Evolutionary conservation across 2,113 vertebrate genomes (phyloP), one percentile per base, ranked within the genome.

Genomic region (Merops nubicus): DNA sequence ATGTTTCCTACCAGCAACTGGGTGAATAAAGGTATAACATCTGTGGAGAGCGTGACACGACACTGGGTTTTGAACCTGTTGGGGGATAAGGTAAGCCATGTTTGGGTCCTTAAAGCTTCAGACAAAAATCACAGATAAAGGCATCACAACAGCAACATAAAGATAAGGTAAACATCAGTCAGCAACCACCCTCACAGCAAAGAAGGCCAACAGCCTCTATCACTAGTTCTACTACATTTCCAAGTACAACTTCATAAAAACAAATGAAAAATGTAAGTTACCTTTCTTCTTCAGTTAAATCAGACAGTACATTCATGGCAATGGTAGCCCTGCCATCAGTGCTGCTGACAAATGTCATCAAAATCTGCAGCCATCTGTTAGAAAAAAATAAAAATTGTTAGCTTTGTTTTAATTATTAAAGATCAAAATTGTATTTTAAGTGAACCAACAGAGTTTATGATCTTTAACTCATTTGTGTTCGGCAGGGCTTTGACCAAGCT

Each of bases 301-400:
- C 97, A 80, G 97, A 95, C 36, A 99, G 95, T 79, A 99, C 93
- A 40, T 78, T 80, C 90, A 98, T 97, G 20, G 98, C 98, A 38
- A 43, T 83, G 34, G 53, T 91, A 81, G 98, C 98, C 85, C 93
- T 96, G 92, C 50, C 88, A 74, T 98, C 97, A 28, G 88, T 79
- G 89, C 77, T 89, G 67, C 81, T 96, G 54, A 99, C 56, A 84
- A 98, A 98, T 1, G 9, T 96, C 94, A 99, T 91, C 96, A 99
- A 95, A 70, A 96, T 97, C 96, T 97, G 98, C 85, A 98, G 94
- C 96, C 99, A 98, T 87, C 99, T 99, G 98, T 50, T 76, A 95
- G 82, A 69, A 81, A 29, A 23, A 12, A 23, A 5, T 15, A 8
- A 26, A 13, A 42, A 21, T 17, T 12, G 19, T 77, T 45, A 85